Percentiles rank a stretch among this genome's conserved stretches.
Conservation (phyloP, 2,113 vertebrate genomes). For the Charadrius vociferus region DNA sequence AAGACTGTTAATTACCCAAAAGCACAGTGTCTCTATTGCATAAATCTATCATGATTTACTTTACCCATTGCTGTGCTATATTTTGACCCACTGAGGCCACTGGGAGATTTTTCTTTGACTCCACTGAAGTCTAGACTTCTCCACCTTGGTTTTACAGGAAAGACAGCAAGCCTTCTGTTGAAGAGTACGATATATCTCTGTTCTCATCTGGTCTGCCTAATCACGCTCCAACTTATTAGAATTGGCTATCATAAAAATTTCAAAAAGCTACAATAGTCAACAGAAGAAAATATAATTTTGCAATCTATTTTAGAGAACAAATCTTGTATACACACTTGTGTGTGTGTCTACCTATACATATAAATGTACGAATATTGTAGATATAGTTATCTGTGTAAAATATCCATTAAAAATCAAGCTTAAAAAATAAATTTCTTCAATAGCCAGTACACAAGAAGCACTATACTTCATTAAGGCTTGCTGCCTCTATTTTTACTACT, state of each 20-base stretch:
- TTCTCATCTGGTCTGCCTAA: background rate
- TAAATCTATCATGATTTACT: background rate
- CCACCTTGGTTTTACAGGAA: background rate
- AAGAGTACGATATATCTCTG: background rate
- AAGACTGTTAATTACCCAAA: background rate
- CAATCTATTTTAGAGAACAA: background rate
- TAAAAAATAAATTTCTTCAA: background rate
- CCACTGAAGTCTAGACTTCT: background rate
- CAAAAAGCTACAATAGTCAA: background rate
- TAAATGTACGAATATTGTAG: background rate
- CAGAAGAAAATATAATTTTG: background rate
- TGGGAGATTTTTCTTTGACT: background rate
- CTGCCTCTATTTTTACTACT: background rate
- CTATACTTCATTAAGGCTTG: background rate
- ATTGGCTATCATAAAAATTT: background rate
- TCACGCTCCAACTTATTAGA: background rate
- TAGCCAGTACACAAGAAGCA: background rate
- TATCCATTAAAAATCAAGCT: background rate
- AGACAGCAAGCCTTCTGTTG: background rate
- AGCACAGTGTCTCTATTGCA: background rate
- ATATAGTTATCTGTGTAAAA: background rate
- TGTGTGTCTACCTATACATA: background rate
- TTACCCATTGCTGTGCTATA: background rate
- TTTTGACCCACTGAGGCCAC: background rate
- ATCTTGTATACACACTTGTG: background rate